phyloP scores from a whole-genome alignment of 2,797 vertebrate genomes.

The Acanthornis magna region DNA sequence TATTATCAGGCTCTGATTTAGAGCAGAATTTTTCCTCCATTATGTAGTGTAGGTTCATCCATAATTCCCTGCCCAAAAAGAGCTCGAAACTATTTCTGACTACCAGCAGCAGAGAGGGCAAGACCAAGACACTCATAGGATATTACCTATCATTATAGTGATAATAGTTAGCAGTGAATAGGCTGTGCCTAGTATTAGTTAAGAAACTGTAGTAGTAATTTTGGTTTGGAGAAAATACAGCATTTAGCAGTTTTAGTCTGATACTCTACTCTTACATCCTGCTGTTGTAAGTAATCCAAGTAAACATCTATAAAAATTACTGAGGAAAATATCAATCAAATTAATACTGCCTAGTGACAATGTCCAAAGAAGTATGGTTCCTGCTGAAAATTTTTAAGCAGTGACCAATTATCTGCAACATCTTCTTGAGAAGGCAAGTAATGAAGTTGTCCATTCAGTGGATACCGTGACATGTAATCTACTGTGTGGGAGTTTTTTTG shows the following conservation, averaged over 20 bases:
- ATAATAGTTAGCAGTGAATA: background rate
- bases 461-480: background rate
- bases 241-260: background rate
- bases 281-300: background rate
- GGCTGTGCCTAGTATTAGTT: background rate
- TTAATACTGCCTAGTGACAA: background rate
- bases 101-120: background rate
- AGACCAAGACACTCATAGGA: background rate
- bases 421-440: background rate
- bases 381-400: background rate
- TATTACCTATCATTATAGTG: background rate
- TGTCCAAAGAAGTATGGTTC: background rate
- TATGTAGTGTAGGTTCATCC: background rate
- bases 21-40: background rate
- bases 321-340: background rate
- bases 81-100: background rate
- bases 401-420: background rate
- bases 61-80: background rate
- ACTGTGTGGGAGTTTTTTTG: background rate
- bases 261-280: background rate
- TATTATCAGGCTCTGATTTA: background rate
- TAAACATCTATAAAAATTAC: background rate
- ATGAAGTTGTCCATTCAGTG: background rate
- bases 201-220: background rate
- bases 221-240: background rate